Conservation (phyloP, 2,888 invertebrate genomes). For the Zaprionus bogoriensis region DNA sequence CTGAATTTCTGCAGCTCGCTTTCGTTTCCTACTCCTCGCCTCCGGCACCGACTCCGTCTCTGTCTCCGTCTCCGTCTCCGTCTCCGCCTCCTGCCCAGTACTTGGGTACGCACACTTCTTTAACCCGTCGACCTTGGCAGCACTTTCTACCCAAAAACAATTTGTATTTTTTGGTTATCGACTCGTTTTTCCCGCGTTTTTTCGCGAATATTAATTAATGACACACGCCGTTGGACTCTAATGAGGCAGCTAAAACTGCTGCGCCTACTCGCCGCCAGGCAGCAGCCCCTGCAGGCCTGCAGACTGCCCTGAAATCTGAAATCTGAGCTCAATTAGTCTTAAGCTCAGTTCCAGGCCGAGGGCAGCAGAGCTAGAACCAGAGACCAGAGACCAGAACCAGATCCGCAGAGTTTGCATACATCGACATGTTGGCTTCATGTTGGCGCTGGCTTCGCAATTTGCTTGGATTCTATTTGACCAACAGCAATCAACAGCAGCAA, state of each 20-base stretch:
- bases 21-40: background rate
- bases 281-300: too few relatives aligned
- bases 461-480: slow-evolving; percentile 61
- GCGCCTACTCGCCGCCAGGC: background rate
- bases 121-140: background rate
- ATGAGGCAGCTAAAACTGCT: slow-evolving; percentile 1
- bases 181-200: slow-evolving; percentile 16
- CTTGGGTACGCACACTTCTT: too few relatives aligned
- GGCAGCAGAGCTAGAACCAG: background rate
- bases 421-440: slow-evolving; percentile 30
- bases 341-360: slow-evolving; percentile 5
- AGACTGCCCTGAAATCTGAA: slow-evolving; percentile 43
- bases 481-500: slow-evolving; percentile 8
- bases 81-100: background rate
- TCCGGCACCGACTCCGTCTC: background rate
- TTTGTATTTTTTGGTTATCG: slow-evolving; percentile 18
- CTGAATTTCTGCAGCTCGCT: slow-evolving; percentile 3
- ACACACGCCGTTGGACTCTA: background rate
- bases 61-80: background rate
- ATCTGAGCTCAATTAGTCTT: slow-evolving; percentile 64
- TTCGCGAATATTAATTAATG: slow-evolving; percentile 47
- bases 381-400: background rate
- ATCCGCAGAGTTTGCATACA: slow-evolving; percentile 4
- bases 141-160: background rate
- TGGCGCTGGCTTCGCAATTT: slow-evolving; percentile 29